Evolutionary conservation across 2,797 vertebrate species (phyloP).

Genomic region (Argyrosomus regius): DNA sequence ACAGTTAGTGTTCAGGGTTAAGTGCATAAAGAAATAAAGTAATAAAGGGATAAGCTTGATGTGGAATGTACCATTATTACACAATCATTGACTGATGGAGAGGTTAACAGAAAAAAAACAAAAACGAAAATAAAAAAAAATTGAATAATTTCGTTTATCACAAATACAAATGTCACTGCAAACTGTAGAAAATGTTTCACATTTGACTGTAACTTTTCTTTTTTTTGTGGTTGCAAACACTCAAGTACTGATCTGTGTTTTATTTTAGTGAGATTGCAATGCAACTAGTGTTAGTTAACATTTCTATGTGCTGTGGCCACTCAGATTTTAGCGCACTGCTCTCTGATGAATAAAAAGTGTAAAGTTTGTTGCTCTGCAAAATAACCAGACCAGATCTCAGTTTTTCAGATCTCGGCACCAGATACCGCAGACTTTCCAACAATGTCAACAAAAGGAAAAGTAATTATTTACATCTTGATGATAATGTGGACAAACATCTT

Average conservation of each 20-base stretch:
- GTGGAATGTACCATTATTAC: slow-evolving; percentile 70
- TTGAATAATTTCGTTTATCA: slow-evolving; percentile 30
- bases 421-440: neutral
- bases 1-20: slow-evolving; percentile 67
- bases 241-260: neutral
- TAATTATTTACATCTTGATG: slow-evolving; percentile 5
- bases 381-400: neutral
- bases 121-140: neutral
- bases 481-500: slow-evolving; percentile 14
- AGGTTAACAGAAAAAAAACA: slow-evolving; percentile 44
- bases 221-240: slow-evolving; percentile 26
- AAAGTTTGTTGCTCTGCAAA: neutral
- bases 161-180: slow-evolving; percentile 37
- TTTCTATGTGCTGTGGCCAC: neutral
- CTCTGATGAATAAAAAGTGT: neutral
- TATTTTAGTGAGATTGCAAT: slow-evolving; percentile 4
- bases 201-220: slow-evolving; percentile 47
- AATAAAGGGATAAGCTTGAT: slow-evolving; percentile 58
- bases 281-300: neutral
- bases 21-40: slow-evolving; percentile 70
- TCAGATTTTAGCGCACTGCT: neutral
- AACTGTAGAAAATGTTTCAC: slow-evolving; percentile 42
- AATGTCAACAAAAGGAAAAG: neutral
- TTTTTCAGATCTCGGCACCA: neutral
- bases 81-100: slow-evolving; percentile 39